These are phyloP conservation scores for Drosophila mimetica DNA, from an alignment of 2,888 invertebrate genomes.

Conservation along the genomic window DNA sequence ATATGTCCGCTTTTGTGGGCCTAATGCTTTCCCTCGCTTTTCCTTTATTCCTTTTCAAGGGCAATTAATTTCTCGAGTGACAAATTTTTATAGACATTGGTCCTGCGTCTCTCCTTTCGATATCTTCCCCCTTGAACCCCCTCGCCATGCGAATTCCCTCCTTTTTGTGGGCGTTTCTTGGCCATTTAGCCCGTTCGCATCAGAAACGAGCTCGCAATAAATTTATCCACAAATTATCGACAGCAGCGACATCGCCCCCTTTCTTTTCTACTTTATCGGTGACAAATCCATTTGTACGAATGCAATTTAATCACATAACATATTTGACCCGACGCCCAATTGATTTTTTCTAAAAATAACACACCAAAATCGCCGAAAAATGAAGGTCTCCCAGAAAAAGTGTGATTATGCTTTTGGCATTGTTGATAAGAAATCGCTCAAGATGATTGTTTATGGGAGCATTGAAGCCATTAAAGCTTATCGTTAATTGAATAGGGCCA, in stretches of 20 bases:
- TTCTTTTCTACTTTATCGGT: conserved; percentile 23
- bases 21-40: conserved; percentile 61
- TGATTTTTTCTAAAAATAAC: conserved; percentile 14
- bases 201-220: conserved; percentile 60
- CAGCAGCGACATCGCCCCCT: conserved; percentile 37
- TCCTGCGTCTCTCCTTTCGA: conserved; percentile 27
- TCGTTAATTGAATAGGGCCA: conserved; percentile 6
- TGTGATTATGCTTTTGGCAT: conserved; percentile 1
- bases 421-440: conserved; percentile 22
- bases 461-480: conserved; percentile 27
- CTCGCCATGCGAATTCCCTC: conserved; percentile 35
- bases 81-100: conserved; percentile 81
- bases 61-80: conserved; percentile 84
- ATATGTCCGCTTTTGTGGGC: conserved; percentile 74
- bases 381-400: neutral
- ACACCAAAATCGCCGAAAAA: conserved; percentile 1
- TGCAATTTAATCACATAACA: conserved; percentile 60
- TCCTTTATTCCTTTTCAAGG: conserved; percentile 78
- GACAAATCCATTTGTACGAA: conserved; percentile 53
- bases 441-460: neutral
- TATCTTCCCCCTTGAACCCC: conserved; percentile 48
- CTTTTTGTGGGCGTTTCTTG: conserved; percentile 61
- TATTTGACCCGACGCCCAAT: conserved; percentile 19
- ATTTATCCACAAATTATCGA: conserved; percentile 78
- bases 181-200: conserved; percentile 60